These are phyloP conservation scores for Spodoptera litura DNA, from an alignment of 1,140 invertebrate species.

Conservation along the genomic window DNA sequence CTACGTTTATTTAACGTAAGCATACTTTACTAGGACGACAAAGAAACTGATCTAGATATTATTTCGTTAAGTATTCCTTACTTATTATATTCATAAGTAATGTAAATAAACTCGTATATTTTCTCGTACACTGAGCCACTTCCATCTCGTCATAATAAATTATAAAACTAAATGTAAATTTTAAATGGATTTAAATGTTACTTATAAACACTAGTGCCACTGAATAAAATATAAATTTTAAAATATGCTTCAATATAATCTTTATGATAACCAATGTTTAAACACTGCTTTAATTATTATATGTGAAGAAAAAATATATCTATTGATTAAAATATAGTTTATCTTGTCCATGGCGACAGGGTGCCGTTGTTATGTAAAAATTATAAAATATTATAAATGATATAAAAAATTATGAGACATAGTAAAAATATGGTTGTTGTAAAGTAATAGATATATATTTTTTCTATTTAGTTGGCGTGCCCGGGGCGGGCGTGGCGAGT, in stretches of 20 bases:
- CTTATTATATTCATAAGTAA: neutral
- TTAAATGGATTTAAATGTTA: conserved; percentile 45
- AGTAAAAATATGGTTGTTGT: conserved; percentile 64
- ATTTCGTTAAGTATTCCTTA: neutral
- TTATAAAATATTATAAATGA: conserved; percentile 52
- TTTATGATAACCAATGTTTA: conserved; percentile 38
- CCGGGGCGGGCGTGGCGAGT: conserved; percentile 32
- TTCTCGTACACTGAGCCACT: conserved; percentile 31
- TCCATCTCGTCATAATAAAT: conserved; percentile 44
- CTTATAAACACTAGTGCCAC: conserved; percentile 53
- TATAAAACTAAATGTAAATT: conserved; percentile 33
- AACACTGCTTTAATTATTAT: conserved; percentile 60
- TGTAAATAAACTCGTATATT: neutral
- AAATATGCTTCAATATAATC: conserved; percentile 44
- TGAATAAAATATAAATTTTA: conserved; percentile 35
- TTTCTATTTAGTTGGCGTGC: conserved; percentile 63
- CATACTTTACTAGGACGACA: neutral
- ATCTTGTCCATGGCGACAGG: conserved; percentile 55
- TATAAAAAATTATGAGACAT: conserved; percentile 46
- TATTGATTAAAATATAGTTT: conserved; percentile 45
- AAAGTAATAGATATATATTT: conserved; percentile 70
- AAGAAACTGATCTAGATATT: neutral
- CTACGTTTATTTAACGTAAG: neutral
- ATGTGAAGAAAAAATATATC: conserved; percentile 59
- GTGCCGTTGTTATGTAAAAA: conserved; percentile 58